Evolutionary conservation across 2,888 invertebrate species (phyloP).

Genomic region (Poecilus cupreus): DNA sequence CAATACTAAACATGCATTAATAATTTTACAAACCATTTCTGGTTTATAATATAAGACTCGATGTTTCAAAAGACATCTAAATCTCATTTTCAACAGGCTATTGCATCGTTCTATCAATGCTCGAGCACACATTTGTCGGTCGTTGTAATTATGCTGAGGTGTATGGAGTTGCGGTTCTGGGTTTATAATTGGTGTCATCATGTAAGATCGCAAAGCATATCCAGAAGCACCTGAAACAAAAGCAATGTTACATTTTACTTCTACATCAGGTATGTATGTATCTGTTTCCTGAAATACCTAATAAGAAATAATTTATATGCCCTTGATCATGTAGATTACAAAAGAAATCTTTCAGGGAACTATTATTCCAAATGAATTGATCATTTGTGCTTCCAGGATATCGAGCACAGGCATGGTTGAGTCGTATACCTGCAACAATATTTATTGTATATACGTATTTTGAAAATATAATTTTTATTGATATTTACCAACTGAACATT

Average conservation of each 20-base stretch:
- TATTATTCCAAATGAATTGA: constrained; percentile 13
- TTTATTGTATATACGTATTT: no score
- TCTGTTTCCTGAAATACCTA: constrained; percentile 61
- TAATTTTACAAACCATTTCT: constrained; percentile 41
- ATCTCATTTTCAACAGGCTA: constrained; percentile 59
- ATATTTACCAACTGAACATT: no score
- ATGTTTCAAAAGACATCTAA: constrained; percentile 59
- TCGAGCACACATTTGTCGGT: no score
- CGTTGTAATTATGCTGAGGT: constrained; percentile 54
- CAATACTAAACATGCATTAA: constrained; percentile 50
- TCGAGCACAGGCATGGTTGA: constrained; percentile 11
- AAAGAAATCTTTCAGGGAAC: not conserved
- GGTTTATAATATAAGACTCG: constrained; percentile 60
- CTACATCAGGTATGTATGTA: no score
- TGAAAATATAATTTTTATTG: no score
- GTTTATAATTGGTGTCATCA: constrained; percentile 54
- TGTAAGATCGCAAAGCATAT: constrained; percentile 60
- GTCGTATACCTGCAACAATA: no score
- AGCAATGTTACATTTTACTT: no score
- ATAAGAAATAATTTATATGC: constrained; percentile 5
- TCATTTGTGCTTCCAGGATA: constrained; percentile 41
- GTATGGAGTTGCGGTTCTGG: constrained; percentile 7
- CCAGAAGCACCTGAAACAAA: no score
- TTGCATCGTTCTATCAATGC: constrained; percentile 57
- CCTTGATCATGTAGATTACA: not conserved